These are phyloP conservation scores for Morelia viridis DNA, from an alignment of 2,797 vertebrate genomes.

Conservation along the genomic window DNA sequence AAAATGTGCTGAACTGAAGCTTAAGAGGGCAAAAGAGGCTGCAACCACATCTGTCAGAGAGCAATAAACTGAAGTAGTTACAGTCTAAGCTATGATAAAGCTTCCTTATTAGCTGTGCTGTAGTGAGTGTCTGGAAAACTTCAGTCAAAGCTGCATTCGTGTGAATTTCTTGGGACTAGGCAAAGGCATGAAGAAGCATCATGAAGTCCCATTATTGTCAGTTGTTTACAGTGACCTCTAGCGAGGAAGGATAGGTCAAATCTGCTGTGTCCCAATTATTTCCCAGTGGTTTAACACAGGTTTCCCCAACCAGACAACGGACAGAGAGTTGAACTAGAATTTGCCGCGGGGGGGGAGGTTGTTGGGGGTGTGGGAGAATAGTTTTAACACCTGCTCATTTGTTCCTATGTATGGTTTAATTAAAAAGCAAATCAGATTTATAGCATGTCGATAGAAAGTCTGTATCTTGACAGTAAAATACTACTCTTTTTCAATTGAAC, in stretches of 20 bases:
- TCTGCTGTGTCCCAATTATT: neutral
- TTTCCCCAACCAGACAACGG: neutral
- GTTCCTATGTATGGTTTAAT: neutral
- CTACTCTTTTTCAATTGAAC: neutral
- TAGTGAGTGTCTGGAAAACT: neutral
- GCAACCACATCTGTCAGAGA: neutral
- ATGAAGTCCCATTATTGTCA: neutral
- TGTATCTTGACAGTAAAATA: neutral
- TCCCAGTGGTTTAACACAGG: fast-evolving
- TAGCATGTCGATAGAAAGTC: neutral
- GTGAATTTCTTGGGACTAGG: neutral
- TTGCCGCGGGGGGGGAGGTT: neutral
- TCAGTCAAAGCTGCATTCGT: neutral
- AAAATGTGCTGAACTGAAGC: neutral
- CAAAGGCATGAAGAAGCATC: neutral
- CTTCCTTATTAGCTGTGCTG: neutral
- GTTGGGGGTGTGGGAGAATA: neutral
- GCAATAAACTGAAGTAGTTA: neutral
- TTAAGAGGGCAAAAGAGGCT: neutral
- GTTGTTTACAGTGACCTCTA: slow-evolving; percentile 27
- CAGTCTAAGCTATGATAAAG: neutral
- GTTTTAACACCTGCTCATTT: neutral
- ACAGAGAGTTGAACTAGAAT: neutral
- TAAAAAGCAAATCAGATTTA: neutral
- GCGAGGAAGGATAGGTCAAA: neutral